Conservation (phyloP, 2,113 vertebrate species). For the Lota lota region DNA sequence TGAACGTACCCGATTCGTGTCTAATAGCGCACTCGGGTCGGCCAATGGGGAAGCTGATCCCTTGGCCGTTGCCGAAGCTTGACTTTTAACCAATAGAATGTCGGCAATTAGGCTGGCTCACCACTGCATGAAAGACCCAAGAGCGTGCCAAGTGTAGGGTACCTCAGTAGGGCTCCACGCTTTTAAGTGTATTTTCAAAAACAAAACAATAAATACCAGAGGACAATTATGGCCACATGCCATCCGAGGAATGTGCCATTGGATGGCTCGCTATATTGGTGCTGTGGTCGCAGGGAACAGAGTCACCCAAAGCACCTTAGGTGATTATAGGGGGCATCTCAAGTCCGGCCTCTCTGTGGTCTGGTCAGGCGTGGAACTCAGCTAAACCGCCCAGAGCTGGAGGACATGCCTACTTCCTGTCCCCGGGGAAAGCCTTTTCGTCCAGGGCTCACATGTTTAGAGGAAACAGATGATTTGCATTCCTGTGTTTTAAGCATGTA, state of each 20-base stretch:
- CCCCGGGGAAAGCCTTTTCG: neutral
- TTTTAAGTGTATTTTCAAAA: slow-evolving; percentile 19
- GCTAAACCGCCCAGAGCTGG: neutral
- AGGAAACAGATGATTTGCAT: neutral
- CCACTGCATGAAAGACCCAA: slow-evolving; percentile 15
- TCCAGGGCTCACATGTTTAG: slow-evolving; percentile 1
- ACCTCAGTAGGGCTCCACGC: neutral
- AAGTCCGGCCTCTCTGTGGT: neutral
- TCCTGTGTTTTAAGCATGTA: too few relatives aligned
- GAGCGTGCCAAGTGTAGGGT: slow-evolving; percentile 9
- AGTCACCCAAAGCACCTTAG: slow-evolving; percentile 4
- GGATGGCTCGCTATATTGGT: slow-evolving; percentile 17
- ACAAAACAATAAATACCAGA: slow-evolving; percentile 38
- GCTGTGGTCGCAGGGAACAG: neutral
- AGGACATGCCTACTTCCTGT: slow-evolving; percentile 8
- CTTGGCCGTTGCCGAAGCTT: neutral
- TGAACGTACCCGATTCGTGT: neutral
- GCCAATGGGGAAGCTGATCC: slow-evolving; percentile 1
- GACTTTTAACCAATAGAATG: neutral
- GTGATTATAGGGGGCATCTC: slow-evolving; percentile 4
- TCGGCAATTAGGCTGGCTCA: slow-evolving; percentile 4
- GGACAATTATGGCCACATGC: slow-evolving; percentile 13
- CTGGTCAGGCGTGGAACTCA: neutral
- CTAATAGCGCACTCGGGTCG: too few relatives aligned
- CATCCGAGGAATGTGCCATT: slow-evolving; percentile 18